These are phyloP conservation scores for Meloidogyne exigua DNA, from an alignment of 1,140 invertebrate genomes.

Conservation along the genomic window DNA sequence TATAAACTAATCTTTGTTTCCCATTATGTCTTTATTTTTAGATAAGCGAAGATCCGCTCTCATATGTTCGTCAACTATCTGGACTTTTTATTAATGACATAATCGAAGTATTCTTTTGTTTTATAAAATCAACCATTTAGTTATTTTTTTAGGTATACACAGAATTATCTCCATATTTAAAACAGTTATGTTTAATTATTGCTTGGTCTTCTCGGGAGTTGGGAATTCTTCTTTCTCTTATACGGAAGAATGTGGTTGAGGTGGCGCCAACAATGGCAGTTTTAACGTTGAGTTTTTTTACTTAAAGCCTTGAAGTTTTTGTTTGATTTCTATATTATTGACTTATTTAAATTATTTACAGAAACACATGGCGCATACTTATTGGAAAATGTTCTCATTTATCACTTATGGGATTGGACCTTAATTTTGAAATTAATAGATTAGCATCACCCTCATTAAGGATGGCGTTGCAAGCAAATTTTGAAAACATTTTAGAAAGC, in stretches of 20 bases:
- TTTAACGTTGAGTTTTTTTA: slow-evolving; percentile 12
- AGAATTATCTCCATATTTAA: slow-evolving; percentile 76
- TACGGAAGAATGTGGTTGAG: slow-evolving; percentile 86
- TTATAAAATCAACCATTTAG: not conserved
- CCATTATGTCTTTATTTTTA: not conserved
- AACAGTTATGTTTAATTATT: slow-evolving; percentile 60
- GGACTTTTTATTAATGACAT: slow-evolving; percentile 84
- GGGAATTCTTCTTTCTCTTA: slow-evolving; percentile 76
- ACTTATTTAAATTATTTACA: not conserved
- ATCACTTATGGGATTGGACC: slow-evolving; percentile 74
- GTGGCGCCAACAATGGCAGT: slow-evolving; percentile 67
- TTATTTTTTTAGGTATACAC: slow-evolving; percentile 70
- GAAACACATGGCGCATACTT: slow-evolving; percentile 48
- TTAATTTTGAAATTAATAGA: slow-evolving; percentile 80
- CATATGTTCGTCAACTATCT: slow-evolving; percentile 80
- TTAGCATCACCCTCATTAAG: slow-evolving; percentile 73
- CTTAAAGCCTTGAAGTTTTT: no score
- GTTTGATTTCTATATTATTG: not conserved
- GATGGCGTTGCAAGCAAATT: slow-evolving; percentile 70
- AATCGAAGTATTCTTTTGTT: slow-evolving; percentile 67
- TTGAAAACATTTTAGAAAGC: slow-evolving; percentile 76
- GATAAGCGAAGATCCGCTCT: slow-evolving; percentile 79
- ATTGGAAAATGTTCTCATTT: slow-evolving; percentile 66
- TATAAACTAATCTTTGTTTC: not conserved
- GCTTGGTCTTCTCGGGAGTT: slow-evolving; percentile 70